A percentile compares a stretch with the other conserved stretches of the same genome.
phyloP scores from a whole-genome alignment of 2,797 vertebrate species.

The Carduelis carduelis region DNA sequence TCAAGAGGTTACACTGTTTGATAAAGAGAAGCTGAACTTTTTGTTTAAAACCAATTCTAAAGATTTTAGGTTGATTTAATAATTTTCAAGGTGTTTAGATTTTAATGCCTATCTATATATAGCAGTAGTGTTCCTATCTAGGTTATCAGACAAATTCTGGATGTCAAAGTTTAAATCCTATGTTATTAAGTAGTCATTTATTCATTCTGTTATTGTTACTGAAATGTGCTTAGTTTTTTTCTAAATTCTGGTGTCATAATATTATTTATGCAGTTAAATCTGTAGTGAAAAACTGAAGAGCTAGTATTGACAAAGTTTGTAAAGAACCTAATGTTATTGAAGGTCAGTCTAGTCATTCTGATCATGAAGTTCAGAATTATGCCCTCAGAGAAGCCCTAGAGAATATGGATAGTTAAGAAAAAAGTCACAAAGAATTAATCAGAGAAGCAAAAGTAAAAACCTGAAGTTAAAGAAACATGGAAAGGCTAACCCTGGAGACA shows the following conservation, averaged over 20 bases:
- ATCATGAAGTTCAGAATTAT: slow-evolving; percentile 35
- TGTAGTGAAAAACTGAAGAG: not conserved
- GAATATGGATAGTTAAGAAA: not conserved
- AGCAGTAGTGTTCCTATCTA: not conserved
- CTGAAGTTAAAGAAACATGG: slow-evolving; percentile 19
- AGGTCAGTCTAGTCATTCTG: slow-evolving; percentile 37
- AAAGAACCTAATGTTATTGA: not conserved
- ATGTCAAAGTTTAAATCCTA: not conserved
- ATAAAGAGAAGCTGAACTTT: not conserved
- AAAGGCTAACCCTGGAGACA: slow-evolving; percentile 37
- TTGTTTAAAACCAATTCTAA: not conserved
- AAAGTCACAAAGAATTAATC: slow-evolving; percentile 61
- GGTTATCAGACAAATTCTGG: not conserved
- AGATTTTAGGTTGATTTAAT: not conserved
- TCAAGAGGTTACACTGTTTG: not conserved
- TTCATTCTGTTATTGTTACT: not conserved
- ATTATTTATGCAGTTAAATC: not conserved
- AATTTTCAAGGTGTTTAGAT: not conserved
- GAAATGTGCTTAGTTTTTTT: not conserved
- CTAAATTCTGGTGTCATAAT: not conserved
- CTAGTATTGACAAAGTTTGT: slow-evolving; percentile 16
- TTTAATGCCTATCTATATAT: not conserved
- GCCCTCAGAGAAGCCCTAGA: slow-evolving; percentile 14
- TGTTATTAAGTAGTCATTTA: not conserved
- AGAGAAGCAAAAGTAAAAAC: slow-evolving; percentile 20